Conservation (phyloP, 2,113 vertebrate genomes). For the Mola mola region DNA sequence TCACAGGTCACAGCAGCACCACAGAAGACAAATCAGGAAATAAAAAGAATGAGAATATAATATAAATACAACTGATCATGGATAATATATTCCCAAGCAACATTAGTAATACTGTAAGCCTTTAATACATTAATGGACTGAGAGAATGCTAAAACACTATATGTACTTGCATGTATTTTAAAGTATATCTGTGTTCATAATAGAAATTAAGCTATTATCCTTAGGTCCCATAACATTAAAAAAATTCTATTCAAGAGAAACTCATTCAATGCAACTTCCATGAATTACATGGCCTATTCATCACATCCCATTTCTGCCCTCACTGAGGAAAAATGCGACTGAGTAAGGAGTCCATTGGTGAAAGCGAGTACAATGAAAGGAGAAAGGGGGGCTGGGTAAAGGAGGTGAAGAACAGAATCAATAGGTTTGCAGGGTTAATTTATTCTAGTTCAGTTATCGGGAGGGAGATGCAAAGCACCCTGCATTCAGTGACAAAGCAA, state of each 20-base stretch:
- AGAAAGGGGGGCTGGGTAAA: slow-evolving; percentile 34
- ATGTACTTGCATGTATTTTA: neutral
- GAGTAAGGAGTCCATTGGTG: slow-evolving; percentile 65
- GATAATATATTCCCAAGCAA: no score
- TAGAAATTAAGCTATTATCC: neutral
- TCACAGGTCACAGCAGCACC: no score
- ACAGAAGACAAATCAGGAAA: no score
- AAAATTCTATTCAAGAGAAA: slow-evolving; percentile 39
- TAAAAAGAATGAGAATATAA: no score
- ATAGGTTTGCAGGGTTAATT: slow-evolving; percentile 67
- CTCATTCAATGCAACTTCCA: slow-evolving; percentile 37
- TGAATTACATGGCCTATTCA: slow-evolving; percentile 62
- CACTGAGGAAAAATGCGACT: slow-evolving; percentile 52
- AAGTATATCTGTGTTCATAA: neutral
- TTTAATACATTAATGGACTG: neutral
- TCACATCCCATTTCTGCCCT: slow-evolving; percentile 46
- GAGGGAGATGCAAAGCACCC: slow-evolving; percentile 18
- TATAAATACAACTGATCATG: no score
- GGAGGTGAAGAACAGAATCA: slow-evolving; percentile 65
- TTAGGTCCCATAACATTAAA: neutral
- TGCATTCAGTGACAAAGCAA: slow-evolving; percentile 49
- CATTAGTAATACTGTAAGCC: no score
- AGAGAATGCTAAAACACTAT: neutral
- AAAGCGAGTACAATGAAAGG: slow-evolving; percentile 51
- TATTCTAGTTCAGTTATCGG: slow-evolving; percentile 51